Evolutionary conservation across 2,888 invertebrate genomes (phyloP).

Genomic region (Proisotoma minuta): DNA sequence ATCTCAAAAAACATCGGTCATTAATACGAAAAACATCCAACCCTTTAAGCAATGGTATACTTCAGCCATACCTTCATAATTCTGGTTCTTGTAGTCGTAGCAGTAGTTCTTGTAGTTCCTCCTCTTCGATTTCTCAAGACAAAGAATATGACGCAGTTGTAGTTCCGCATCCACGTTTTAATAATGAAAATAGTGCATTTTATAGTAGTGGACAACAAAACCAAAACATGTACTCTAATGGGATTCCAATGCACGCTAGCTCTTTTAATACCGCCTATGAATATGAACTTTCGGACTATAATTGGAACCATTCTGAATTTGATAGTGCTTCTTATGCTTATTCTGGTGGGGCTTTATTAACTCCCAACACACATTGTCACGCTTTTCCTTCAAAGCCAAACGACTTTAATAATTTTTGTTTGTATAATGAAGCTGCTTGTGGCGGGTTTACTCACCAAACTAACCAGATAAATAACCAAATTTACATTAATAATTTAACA

Average conservation of each 20-base stretch:
- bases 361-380: too few species aligned
- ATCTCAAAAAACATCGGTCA: slow-evolving; percentile 86
- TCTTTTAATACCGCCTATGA: slow-evolving; percentile 6
- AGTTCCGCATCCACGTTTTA: neutral
- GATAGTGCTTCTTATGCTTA: slow-evolving; percentile 28
- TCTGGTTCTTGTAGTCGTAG: slow-evolving; percentile 13
- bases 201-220: neutral
- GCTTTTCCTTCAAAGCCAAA: too few species aligned
- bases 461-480: slow-evolving; percentile 29
- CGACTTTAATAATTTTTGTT: slow-evolving; percentile 1
- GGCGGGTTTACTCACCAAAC: neutral
- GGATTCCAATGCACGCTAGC: slow-evolving; percentile 16
- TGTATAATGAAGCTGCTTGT: neutral
- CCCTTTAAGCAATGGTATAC: slow-evolving; percentile 35
- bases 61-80: slow-evolving; percentile 18
- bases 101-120: neutral
- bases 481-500: slow-evolving; percentile 37
- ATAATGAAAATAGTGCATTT: neutral
- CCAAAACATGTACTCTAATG: neutral
- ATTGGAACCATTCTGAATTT: slow-evolving; percentile 24
- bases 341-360: neutral
- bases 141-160: neutral
- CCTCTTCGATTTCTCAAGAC: slow-evolving; percentile 1
- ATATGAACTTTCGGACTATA: slow-evolving; percentile 16
- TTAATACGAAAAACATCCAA: slow-evolving; percentile 49